Conservation (phyloP, 30 jellyfish, hydroid and myxozoan species). For the Euphysa ruthae region DNA sequence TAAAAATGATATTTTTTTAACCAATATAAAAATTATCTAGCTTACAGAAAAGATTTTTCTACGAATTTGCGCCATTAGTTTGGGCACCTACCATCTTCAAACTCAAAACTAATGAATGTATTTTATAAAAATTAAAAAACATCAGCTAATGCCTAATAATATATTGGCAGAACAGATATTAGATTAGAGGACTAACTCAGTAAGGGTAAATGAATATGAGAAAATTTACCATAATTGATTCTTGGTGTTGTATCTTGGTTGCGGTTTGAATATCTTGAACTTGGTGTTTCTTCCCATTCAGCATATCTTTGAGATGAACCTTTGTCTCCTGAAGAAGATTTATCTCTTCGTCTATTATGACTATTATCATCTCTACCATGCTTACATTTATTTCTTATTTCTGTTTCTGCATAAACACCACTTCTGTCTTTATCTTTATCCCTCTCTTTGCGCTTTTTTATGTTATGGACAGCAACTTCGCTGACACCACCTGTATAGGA, state of each 20-base stretch:
- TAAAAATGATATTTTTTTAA: too few relatives aligned
- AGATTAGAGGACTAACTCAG: too few relatives aligned
- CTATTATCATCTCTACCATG: background rate
- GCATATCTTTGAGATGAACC: conserved; percentile 57
- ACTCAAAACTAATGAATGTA: too few relatives aligned
- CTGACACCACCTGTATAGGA: conserved; percentile 96
- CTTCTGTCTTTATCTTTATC: conserved; percentile 48
- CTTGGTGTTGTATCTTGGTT: conserved; percentile 80
- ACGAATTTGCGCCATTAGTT: too few relatives aligned
- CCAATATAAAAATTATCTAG: too few relatives aligned
- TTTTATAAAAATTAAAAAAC: too few relatives aligned
- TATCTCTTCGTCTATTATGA: conserved; percentile 13
- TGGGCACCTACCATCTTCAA: too few relatives aligned
- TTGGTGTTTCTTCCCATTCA: conserved; percentile 98
- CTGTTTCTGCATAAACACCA: conserved; percentile 30
- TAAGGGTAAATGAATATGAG: too few relatives aligned
- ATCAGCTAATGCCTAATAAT: too few relatives aligned
- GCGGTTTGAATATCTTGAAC: conserved; percentile 38
- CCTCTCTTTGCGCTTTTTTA: conserved; percentile 58
- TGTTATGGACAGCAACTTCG: conserved; percentile 44
- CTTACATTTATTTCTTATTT: conserved; percentile 1
- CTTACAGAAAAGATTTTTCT: too few relatives aligned
- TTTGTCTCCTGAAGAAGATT: background rate
- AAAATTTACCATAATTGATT: conserved; percentile 35
- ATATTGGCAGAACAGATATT: too few relatives aligned